Percentiles rank a stretch among this genome's conserved stretches.
Conservation (phyloP, 2,113 vertebrate species). For the Macquaria australasica region DNA sequence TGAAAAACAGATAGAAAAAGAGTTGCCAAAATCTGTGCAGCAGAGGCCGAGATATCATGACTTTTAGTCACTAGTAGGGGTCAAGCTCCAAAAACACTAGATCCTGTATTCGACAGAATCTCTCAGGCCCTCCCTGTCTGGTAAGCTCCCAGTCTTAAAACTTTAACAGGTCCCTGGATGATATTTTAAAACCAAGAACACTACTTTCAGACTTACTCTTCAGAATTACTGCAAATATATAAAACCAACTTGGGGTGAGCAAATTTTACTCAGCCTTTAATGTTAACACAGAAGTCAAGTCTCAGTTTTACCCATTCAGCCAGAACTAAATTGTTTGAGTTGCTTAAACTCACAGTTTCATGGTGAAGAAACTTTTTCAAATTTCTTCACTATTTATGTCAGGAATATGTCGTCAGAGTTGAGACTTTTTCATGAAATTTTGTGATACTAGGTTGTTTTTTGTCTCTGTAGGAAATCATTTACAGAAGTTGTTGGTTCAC, state of each 20-base stretch:
- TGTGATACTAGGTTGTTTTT: neutral
- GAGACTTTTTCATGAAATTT: neutral
- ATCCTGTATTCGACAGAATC: neutral
- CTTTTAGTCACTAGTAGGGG: neutral
- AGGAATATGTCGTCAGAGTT: neutral
- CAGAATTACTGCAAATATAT: too few species aligned
- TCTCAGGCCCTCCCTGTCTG: too few species aligned
- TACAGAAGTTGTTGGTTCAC: neutral
- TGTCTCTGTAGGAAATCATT: conserved; percentile 2
- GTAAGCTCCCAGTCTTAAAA: too few species aligned
- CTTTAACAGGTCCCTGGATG: too few species aligned
- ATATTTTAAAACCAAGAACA: too few species aligned
- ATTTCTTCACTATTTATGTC: neutral
- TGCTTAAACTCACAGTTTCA: neutral
- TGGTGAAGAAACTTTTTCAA: neutral
- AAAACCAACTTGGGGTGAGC: too few species aligned
- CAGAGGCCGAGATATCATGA: neutral
- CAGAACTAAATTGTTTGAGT: neutral
- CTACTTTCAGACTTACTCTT: too few species aligned
- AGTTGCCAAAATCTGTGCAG: too few species aligned
- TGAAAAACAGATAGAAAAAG: too few species aligned
- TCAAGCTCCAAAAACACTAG: neutral
- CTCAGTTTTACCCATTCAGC: neutral
- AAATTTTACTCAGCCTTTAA: too few species aligned
- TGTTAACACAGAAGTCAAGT: neutral